Evolutionary conservation across 2,797 vertebrate genomes (phyloP), one percentile per base, ranked within the genome.

Genomic region (Mallotus villosus): DNA sequence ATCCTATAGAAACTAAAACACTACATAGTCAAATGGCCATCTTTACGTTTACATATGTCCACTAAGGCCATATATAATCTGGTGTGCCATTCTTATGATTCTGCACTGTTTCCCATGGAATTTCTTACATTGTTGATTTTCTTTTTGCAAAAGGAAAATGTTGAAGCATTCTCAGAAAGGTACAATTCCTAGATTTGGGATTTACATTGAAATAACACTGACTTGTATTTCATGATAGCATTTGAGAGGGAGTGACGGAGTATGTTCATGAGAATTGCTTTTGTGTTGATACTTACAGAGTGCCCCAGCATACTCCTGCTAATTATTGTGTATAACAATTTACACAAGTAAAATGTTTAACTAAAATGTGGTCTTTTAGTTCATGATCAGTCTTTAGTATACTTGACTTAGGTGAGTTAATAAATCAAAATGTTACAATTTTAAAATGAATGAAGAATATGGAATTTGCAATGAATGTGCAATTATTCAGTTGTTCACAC

Each of bases 21-120:
- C 84, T 67, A 83, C 76, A 83, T 79, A 75, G 63, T 80, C 75
- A 78, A 82, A 76, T 75, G 67, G 72, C 75, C 80, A 74, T 84
- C 75, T 84, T 84, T 86, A 64, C 5, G 29, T 85, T 83, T 81
- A 84, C 74, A n/a, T 73, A 41, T 34, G 46, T 74, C 69, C 78
- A 67, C 81, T 78, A 75, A 72, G 79, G 77, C 78, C 84, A 85
- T 87, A 79, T 75, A 78, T 81, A 79, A 75, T 73, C 63, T 85
- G 77, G 77, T 80, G 80, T 90, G 85, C 81, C 82, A 86, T 85
- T 74, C 72, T 82, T 69, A 82, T 78, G 71, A 63, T 76, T 86
- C 81, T 75, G 78, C 75, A 77, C 77, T 78, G 58, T 79, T 76
- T 63, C 61, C 73, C 74, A 81, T 86, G 78, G 70, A 84, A 63